Evolutionary conservation across 2,888 invertebrate species (phyloP).

Genomic region (Sisyra terminalis): DNA sequence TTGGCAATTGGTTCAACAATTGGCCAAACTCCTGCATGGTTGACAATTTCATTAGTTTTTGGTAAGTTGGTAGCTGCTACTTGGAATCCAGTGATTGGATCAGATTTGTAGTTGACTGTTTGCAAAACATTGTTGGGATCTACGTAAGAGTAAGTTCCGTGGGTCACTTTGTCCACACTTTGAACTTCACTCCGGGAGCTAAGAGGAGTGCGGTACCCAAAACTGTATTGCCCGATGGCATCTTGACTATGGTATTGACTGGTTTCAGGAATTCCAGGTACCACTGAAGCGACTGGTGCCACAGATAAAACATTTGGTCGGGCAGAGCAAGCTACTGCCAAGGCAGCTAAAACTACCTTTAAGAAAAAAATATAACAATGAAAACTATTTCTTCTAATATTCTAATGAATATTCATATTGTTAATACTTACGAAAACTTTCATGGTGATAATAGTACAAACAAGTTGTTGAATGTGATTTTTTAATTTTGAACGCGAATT

Average conservation of each 20-base stretch:
- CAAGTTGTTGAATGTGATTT: too few species aligned
- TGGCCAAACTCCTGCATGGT: too few species aligned
- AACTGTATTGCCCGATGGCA: background rate
- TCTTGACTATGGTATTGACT: constrained; percentile 1
- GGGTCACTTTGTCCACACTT: too few species aligned
- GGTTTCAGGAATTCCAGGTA: background rate
- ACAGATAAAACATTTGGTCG: background rate
- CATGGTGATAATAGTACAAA: too few species aligned
- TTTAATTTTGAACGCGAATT: too few species aligned
- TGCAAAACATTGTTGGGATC: background rate
- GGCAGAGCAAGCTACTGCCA: background rate
- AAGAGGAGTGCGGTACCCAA: background rate
- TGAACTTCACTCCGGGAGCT: background rate
- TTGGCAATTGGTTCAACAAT: too few species aligned
- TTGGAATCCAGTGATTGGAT: background rate
- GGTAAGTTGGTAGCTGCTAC: constrained; percentile 3
- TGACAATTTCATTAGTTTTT: background rate
- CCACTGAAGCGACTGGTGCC: background rate
- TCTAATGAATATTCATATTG: too few species aligned
- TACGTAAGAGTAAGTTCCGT: background rate
- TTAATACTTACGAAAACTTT: too few species aligned
- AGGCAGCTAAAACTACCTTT: background rate
- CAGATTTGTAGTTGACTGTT: constrained; percentile 1
- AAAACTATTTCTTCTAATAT: too few species aligned
- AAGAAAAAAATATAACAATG: too few species aligned